A percentile compares a stretch with the other conserved stretches of the same genome.
Evolutionary conservation across 2,888 invertebrate species (phyloP).

Genomic region (Candidula unifasciata): DNA sequence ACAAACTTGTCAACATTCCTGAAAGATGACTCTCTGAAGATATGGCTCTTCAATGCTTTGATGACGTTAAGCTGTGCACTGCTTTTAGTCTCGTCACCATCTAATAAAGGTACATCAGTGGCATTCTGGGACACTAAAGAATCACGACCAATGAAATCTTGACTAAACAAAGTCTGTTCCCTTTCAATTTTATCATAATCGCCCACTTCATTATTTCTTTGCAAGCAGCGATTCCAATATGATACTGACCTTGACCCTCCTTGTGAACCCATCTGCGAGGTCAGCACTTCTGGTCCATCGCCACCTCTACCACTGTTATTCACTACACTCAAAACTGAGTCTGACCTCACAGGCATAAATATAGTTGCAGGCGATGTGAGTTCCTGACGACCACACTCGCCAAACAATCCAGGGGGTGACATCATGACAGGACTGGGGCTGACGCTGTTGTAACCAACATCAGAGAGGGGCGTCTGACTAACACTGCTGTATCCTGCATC

Average conservation of each 20-base stretch:
- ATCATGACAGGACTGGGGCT: conserved; percentile 50
- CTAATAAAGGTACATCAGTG: conserved; percentile 19
- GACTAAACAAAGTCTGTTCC: background rate
- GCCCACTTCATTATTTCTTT: background rate
- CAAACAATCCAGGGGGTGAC: conserved; percentile 34
- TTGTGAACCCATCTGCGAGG: background rate
- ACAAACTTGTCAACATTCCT: conserved; percentile 24
- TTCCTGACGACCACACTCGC: conserved; percentile 35
- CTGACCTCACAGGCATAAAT: conserved; percentile 46
- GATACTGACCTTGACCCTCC: background rate
- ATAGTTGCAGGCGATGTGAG: conserved; percentile 46
- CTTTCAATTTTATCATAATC: background rate
- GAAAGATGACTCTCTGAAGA: conserved; percentile 12
- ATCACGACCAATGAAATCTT: background rate
- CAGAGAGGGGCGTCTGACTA: conserved; percentile 47
- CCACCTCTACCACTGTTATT: conserved; percentile 1
- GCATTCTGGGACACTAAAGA: background rate
- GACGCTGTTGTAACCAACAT: conserved; percentile 45
- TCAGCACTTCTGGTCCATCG: background rate
- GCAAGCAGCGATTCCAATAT: background rate
- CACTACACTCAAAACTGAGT: conserved; percentile 19
- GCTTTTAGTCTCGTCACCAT: background rate
- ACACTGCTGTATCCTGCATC: conserved; percentile 48
- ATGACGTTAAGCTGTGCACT: background rate
- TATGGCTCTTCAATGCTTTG: background rate